Evolutionary conservation across 2,797 vertebrate genomes (phyloP).

Genomic region (Sphenodon punctatus): DNA sequence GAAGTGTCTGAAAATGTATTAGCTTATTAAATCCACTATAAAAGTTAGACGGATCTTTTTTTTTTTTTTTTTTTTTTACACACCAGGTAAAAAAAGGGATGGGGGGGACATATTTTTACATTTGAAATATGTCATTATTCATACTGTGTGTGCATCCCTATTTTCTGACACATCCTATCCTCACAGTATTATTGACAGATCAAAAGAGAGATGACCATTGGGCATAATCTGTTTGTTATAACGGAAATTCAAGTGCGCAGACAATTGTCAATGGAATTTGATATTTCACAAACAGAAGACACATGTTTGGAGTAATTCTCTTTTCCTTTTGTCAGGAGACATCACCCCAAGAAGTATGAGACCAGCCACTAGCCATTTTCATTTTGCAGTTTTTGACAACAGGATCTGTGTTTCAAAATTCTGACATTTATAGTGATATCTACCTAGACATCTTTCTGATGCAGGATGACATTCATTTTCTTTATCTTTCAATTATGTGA

Average conservation of each 20-base stretch:
- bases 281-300: neutral
- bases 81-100: no score
- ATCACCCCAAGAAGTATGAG: neutral
- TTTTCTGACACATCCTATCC: neutral
- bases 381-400: constrained; percentile 1
- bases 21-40: neutral
- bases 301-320: neutral
- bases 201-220: neutral
- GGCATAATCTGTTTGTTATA: neutral
- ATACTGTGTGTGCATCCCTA: neutral
- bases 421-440: neutral
- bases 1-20: neutral
- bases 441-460: neutral
- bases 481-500: neutral
- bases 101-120: no score
- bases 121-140: neutral
- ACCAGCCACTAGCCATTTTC: neutral
- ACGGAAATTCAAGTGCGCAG: neutral
- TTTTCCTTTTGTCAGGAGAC: constrained; percentile 14
- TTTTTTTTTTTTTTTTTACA: no score
- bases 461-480: neutral
- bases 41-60: neutral
- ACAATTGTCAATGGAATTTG: neutral
- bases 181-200: constrained; percentile 12
- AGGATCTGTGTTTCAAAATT: constrained; percentile 18